Evolutionary conservation across 1,140 invertebrate genomes (phyloP).

Genomic region (Periplaneta americana): DNA sequence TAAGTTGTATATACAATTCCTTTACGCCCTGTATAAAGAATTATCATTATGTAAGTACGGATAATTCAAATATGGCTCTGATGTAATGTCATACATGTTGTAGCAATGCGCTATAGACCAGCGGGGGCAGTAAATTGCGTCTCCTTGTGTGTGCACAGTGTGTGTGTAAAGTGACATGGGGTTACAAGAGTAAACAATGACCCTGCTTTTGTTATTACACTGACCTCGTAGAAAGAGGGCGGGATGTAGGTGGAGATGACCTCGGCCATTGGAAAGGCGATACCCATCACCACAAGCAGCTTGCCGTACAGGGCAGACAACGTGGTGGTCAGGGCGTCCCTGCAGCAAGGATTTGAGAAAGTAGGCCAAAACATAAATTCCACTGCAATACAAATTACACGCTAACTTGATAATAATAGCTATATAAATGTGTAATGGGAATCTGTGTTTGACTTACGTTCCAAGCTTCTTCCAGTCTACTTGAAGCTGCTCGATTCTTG

Average conservation of each 20-base stretch:
- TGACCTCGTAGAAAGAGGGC: slow-evolving; percentile 81
- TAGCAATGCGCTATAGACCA: no score
- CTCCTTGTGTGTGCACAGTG: no score
- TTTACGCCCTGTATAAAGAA: no score
- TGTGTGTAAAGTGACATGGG: no score
- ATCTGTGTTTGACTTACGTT: slow-evolving; percentile 33
- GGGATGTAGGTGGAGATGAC: slow-evolving; percentile 88
- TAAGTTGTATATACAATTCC: no score
- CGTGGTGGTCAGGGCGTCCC: slow-evolving; percentile 77
- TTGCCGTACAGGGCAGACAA: slow-evolving; percentile 92
- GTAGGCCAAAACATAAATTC: no score
- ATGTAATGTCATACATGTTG: no score
- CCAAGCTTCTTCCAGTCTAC: slow-evolving; percentile 42
- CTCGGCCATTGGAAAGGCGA: slow-evolving; percentile 90
- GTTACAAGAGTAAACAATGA: no score
- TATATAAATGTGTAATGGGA: not conserved
- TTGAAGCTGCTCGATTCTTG: slow-evolving; percentile 41
- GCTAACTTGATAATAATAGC: not conserved
- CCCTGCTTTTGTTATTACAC: slow-evolving; percentile 29
- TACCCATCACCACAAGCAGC: slow-evolving; percentile 87
- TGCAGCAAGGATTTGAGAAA: slow-evolving; percentile 33
- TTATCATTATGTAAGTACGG: no score
- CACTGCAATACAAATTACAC: no score
- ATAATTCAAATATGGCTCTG: no score
- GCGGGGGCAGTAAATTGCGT: no score